Evolutionary conservation across 1,140 invertebrate species (phyloP).

Genomic region (Rhagoletis zephyria): DNA sequence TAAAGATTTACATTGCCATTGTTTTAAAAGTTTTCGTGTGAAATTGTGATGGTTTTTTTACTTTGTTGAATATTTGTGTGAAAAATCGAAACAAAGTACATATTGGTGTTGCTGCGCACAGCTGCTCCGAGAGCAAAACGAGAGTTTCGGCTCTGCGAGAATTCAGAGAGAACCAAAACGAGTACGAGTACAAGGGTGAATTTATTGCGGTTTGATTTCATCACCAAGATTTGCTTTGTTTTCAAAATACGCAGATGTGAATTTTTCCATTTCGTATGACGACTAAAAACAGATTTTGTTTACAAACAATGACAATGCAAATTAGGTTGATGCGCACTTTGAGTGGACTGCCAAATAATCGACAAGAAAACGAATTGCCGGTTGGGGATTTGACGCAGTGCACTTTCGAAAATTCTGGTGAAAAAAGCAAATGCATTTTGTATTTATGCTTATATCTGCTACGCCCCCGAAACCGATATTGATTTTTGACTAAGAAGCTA

Average conservation of each 20-base stretch:
- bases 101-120: conserved; percentile 11
- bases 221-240: background rate
- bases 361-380: too few species aligned
- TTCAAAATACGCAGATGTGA: background rate
- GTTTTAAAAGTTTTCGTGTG: background rate
- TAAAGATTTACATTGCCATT: background rate
- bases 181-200: background rate
- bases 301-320: conserved; percentile 38
- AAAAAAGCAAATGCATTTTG: too few species aligned
- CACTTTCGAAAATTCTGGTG: too few species aligned
- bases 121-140: background rate
- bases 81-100: background rate
- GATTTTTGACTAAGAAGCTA: too few species aligned
- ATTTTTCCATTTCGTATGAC: background rate
- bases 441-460: too few species aligned
- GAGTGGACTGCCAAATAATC: background rate
- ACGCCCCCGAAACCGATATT: too few species aligned
- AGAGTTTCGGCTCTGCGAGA: background rate
- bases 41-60: background rate
- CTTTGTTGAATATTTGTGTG: background rate
- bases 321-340: background rate
- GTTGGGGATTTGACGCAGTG: too few species aligned
- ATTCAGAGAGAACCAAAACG: background rate
- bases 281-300: background rate
- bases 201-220: background rate